Base-by-base conservation (phyloP, 2,888 invertebrate genomes). In the Tineola bisselliella region DNA sequence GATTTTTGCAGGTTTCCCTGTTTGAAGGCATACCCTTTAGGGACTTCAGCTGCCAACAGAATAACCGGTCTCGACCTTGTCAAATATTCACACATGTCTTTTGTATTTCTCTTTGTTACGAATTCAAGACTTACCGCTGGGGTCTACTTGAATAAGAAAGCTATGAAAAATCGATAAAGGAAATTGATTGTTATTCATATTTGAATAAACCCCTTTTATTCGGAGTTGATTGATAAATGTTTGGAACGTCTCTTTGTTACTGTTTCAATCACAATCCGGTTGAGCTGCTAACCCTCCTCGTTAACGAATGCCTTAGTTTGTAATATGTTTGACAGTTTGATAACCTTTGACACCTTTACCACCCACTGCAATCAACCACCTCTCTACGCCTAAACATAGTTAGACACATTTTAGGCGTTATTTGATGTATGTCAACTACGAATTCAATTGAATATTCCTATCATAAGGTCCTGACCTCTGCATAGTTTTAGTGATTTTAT, bases 61-160 rank as follows among this genome's bases (percentile, higher is more conserved):
- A 56, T 56, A 56, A 25, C 56, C 33, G n/a, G 17, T 33, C 33
- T 33, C 58, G 13, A 58, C 58, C 19, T 25, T 56, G 58, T 31
- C n/a, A 58, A 58, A 58, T 58, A 58, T 58, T 58, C 58, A 58
- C 58, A 58, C 30, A 13, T 58, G 25, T 56, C 56, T 56, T n/a
- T 25, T 56, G 18, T 56, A 18, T 15, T 56, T n/a, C 19, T 18
- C 56, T 56, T 56, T 56, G 56, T 56, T 56, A 56, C 30, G 25
- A 11, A 56, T 56, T 56, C 48, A 48, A 19, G 56, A 30, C n/a
- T 56, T 25, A 19, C 56, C 56, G 56, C 56, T 30, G n/a, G 56
- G 19, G 30, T 56, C 19, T 56, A 10, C 11, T 25, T 56, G 25
- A 25, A 25, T 19, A 13, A 25, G 56, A 25, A 56, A 56, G 19